Evolutionary conservation across 1,140 invertebrate species (phyloP).

Genomic region (Planococcus citri): DNA sequence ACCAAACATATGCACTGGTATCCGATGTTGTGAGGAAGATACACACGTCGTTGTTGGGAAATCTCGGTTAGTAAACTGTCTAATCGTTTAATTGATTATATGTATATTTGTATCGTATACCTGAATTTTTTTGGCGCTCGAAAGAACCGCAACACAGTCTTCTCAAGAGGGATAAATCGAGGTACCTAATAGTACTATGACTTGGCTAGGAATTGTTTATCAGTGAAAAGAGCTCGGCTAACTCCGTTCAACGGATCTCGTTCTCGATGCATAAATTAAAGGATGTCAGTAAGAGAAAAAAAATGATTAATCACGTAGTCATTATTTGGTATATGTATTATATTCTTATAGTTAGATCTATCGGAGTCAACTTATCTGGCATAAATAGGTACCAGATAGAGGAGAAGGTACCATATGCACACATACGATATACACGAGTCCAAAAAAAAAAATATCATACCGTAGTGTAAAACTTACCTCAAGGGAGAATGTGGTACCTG

Average conservation of each 20-base stretch:
- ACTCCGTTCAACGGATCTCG: background rate
- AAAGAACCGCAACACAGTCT: too few species aligned
- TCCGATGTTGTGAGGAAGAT: too few species aligned
- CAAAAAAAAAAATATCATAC: too few species aligned
- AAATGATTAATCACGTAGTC: conserved; percentile 17
- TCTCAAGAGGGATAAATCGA: background rate
- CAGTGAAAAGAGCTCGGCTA: background rate
- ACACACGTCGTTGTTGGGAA: background rate
- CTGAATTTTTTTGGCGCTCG: too few species aligned
- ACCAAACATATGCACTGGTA: too few species aligned
- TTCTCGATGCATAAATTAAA: conserved; percentile 17
- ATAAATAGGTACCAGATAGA: too few species aligned
- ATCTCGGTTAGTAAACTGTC: background rate
- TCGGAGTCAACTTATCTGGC: conserved; percentile 5
- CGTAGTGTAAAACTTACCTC: too few species aligned
- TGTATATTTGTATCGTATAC: background rate
- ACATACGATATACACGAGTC: background rate
- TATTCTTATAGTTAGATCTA: background rate
- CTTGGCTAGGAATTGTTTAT: background rate
- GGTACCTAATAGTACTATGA: too few species aligned
- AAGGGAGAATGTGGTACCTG: background rate
- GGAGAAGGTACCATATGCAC: too few species aligned
- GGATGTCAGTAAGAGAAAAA: background rate
- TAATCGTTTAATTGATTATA: background rate
- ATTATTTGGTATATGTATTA: background rate